Conservation (phyloP, 2,113 vertebrate genomes). For the Malurus alboscapulatus region DNA sequence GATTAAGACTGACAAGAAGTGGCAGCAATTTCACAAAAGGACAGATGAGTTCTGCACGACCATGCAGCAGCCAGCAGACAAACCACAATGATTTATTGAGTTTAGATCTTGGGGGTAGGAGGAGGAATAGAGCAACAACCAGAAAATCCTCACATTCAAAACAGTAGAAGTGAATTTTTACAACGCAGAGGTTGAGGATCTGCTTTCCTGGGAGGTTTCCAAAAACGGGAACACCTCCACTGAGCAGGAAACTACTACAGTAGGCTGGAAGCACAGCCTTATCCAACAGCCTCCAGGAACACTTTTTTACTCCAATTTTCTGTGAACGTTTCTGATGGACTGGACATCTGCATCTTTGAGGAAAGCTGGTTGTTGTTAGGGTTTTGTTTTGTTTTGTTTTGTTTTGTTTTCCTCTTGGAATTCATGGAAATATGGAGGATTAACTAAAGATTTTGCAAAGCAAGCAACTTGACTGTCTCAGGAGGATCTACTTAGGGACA, state of each 20-base stretch:
- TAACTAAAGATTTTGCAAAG: background rate
- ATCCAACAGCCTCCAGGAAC: background rate
- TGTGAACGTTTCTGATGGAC: background rate
- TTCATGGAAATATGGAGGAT: background rate
- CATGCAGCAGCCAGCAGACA: background rate
- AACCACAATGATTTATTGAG: fast-evolving
- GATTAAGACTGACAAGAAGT: background rate
- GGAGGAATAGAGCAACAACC: background rate
- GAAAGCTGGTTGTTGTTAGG: too few relatives aligned
- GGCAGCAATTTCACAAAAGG: background rate
- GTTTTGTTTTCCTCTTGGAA: background rate
- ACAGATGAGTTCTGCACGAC: background rate
- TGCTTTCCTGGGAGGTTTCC: background rate
- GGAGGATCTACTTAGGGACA: background rate
- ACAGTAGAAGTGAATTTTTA: background rate
- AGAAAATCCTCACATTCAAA: background rate
- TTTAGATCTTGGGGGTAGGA: background rate
- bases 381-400: too few relatives aligned
- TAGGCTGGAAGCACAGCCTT: background rate
- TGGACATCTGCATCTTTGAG: background rate
- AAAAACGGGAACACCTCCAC: background rate
- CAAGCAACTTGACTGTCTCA: background rate
- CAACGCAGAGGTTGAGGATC: background rate
- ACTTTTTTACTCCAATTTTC: fast-evolving
- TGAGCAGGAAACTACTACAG: background rate